These are phyloP conservation scores for Psilopsiagon aurifrons DNA, from an alignment of 2,113 vertebrate genomes.

Conservation along the genomic window DNA sequence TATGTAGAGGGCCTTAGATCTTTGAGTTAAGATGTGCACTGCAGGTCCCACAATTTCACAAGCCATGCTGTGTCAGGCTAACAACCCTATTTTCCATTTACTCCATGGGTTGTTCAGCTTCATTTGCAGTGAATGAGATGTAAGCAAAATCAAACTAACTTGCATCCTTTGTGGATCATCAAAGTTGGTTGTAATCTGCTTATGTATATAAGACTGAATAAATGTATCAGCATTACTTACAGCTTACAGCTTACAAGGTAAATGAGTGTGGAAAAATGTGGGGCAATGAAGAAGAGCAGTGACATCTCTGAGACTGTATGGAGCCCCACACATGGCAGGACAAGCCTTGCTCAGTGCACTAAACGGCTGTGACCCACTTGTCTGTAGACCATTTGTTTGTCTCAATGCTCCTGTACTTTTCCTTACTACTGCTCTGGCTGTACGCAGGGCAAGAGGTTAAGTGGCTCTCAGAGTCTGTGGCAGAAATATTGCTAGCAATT, in stretches of 20 bases:
- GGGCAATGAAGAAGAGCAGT: background rate
- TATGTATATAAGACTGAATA: background rate
- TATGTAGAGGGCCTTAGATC: background rate
- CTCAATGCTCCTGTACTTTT: background rate
- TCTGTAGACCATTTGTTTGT: background rate
- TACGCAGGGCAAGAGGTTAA: background rate
- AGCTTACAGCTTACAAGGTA: background rate
- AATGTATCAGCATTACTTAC: no score
- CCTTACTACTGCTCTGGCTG: background rate
- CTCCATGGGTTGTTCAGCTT: background rate
- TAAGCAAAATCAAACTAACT: background rate
- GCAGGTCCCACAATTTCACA: background rate
- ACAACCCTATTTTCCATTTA: background rate
- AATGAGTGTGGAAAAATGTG: background rate
- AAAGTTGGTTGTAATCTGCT: background rate
- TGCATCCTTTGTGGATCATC: background rate
- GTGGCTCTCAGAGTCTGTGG: background rate
- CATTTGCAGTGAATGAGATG: rapidly evolving
- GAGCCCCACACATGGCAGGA: background rate
- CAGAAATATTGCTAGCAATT: background rate
- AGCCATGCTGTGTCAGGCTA: rapidly evolving
- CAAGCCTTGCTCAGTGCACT: background rate
- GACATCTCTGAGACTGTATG: background rate
- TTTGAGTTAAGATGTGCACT: background rate
- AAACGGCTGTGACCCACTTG: rapidly evolving